Conservation (phyloP, 1,140 invertebrate species). For the Penaeus japonicus region DNA sequence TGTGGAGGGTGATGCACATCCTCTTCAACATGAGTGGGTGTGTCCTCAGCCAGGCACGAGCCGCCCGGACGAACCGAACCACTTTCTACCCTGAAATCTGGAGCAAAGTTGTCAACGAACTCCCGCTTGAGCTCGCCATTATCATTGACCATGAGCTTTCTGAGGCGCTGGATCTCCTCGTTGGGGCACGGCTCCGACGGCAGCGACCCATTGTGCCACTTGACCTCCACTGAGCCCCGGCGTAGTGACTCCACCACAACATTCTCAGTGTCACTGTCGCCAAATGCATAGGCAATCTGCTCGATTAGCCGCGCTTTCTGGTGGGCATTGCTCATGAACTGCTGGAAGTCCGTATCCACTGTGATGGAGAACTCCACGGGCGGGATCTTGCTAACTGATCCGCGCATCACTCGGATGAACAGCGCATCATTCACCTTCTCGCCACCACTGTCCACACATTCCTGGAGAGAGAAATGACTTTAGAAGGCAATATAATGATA, state of each 20-base stretch:
- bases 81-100: constrained; percentile 79
- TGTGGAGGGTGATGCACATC: constrained; percentile 61
- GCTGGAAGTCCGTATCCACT: constrained; percentile 76
- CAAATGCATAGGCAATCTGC: constrained; percentile 77
- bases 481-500: not conserved
- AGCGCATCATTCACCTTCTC: constrained; percentile 79
- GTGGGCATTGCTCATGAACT: constrained; percentile 74
- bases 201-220: constrained; percentile 81
- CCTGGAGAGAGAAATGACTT: constrained; percentile 58
- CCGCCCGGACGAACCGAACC: constrained; percentile 77
- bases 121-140: constrained; percentile 68
- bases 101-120: constrained; percentile 76
- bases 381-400: not conserved
- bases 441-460: constrained; percentile 73
- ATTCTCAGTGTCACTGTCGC: constrained; percentile 75
- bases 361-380: constrained; percentile 80
- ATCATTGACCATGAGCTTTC: constrained; percentile 69
- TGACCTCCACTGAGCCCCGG: constrained; percentile 69
- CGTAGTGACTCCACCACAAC: constrained; percentile 76
- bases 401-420: constrained; percentile 75
- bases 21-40: constrained; percentile 66
- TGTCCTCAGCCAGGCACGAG: constrained; percentile 73
- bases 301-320: constrained; percentile 70
- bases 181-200: constrained; percentile 77
- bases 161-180: constrained; percentile 75